These are phyloP conservation scores for Scaptomyza graminum DNA, from an alignment of 1,140 invertebrate species.

Conservation along the genomic window DNA sequence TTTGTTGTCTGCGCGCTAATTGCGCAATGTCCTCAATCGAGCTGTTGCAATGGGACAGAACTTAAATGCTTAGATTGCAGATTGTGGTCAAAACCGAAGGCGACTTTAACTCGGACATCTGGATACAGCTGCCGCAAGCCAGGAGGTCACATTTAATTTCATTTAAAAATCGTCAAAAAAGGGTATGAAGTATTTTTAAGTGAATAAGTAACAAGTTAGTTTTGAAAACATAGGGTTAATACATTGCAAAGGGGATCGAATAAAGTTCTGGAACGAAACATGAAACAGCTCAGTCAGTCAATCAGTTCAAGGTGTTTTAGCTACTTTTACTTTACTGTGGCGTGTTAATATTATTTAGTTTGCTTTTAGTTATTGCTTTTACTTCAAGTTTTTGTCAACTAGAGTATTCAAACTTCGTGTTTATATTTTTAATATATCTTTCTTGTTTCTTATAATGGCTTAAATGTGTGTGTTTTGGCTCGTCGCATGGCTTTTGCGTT, in stretches of 20 bases:
- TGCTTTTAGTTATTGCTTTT: too few species aligned
- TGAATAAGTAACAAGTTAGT: too few species aligned
- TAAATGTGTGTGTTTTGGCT: conserved; percentile 24
- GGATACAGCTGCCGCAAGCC: conserved; percentile 10
- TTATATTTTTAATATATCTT: too few species aligned
- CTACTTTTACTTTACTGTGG: too few species aligned
- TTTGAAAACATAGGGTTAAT: too few species aligned
- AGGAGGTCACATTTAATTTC: conserved; percentile 49
- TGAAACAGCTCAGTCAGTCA: too few species aligned
- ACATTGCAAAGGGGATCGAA: too few species aligned
- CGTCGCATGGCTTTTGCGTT: conserved; percentile 35
- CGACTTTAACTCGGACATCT: conserved; percentile 11
- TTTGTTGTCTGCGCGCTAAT: conserved; percentile 30
- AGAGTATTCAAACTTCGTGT: conserved; percentile 15
- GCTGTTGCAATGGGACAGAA: conserved; percentile 28
- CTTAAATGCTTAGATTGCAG: conserved; percentile 26
- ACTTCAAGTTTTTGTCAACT: neutral
- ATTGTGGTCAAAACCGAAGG: conserved; percentile 27
- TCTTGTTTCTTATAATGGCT: conserved; percentile 1
- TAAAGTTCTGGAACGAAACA: too few species aligned
- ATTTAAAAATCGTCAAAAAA: conserved; percentile 44
- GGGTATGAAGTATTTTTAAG: too few species aligned
- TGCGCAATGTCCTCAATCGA: conserved; percentile 56
- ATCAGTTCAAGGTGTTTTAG: too few species aligned
- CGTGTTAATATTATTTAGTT: too few species aligned